These are phyloP conservation scores for Sesamia nonagrioides DNA, from an alignment of 1,140 invertebrate genomes.

Conservation along the genomic window DNA sequence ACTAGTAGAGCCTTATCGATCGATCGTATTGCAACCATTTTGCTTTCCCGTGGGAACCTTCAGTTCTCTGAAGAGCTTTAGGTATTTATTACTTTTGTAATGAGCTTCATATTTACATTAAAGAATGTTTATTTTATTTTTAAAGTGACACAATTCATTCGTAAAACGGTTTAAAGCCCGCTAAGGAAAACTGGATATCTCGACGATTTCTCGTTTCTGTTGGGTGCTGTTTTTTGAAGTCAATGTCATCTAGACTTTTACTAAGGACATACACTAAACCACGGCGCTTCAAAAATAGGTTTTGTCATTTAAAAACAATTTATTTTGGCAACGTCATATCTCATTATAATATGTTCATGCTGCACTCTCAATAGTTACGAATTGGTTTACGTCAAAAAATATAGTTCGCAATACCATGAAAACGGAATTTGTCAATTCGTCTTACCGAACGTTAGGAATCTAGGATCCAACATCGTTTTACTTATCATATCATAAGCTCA, in stretches of 20 bases:
- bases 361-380: too few species aligned
- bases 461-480: too few species aligned
- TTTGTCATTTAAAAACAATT: not conserved
- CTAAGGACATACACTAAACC: constrained; percentile 11
- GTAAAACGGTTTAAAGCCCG: constrained; percentile 17
- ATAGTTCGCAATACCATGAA: too few species aligned
- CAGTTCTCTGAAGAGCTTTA: constrained; percentile 22
- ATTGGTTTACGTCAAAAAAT: too few species aligned
- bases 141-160: constrained; percentile 32
- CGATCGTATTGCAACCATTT: constrained; percentile 29
- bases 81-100: constrained; percentile 1
- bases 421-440: too few species aligned
- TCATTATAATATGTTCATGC: too few species aligned
- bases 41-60: constrained; percentile 43
- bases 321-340: too few species aligned
- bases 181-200: constrained; percentile 34
- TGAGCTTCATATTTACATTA: constrained; percentile 22
- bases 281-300: not conserved
- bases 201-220: constrained; percentile 16
- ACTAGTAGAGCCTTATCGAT: constrained; percentile 34
- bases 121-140: constrained; percentile 16
- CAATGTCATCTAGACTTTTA: constrained; percentile 20
- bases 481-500: too few species aligned
- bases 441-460: too few species aligned
- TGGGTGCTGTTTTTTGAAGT: constrained; percentile 15